Evolutionary conservation across 2,888 invertebrate genomes (phyloP).

Genomic region (Arctia plantaginis): DNA sequence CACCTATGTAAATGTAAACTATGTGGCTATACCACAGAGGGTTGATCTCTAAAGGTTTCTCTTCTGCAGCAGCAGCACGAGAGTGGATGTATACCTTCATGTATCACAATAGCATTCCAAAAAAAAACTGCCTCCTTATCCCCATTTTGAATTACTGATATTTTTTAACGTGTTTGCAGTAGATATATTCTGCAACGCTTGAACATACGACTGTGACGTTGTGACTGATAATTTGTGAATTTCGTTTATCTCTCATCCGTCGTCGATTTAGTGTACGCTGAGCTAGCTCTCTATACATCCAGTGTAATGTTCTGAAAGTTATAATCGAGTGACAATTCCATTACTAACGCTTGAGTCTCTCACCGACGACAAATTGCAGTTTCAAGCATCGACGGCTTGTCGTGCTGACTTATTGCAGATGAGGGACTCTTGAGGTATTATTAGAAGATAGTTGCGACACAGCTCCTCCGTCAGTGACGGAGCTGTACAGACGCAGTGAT

Average conservation of each 20-base stretch:
- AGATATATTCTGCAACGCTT: no score
- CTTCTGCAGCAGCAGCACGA: no score
- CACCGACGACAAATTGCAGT: not conserved
- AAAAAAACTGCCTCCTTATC: no score
- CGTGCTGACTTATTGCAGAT: not conserved
- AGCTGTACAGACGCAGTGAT: not conserved
- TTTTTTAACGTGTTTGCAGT: no score
- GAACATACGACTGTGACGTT: not conserved
- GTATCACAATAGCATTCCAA: no score
- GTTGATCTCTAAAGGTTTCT: no score
- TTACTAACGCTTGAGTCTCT: not conserved
- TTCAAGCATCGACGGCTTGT: not conserved
- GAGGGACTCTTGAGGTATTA: not conserved
- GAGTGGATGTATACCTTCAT: no score
- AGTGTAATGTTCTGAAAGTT: conserved; percentile 12
- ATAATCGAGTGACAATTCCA: conserved; percentile 4
- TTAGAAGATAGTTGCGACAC: not conserved
- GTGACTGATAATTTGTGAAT: not conserved
- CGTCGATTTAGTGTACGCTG: not conserved
- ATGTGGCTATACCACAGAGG: no score
- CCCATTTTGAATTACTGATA: no score
- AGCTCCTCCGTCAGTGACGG: not conserved
- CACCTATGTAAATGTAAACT: no score
- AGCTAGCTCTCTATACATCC: not conserved
- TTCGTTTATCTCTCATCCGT: not conserved